Evolutionary conservation across 1,140 invertebrate genomes (phyloP).

Genomic region (Apocrypta bakeri): DNA sequence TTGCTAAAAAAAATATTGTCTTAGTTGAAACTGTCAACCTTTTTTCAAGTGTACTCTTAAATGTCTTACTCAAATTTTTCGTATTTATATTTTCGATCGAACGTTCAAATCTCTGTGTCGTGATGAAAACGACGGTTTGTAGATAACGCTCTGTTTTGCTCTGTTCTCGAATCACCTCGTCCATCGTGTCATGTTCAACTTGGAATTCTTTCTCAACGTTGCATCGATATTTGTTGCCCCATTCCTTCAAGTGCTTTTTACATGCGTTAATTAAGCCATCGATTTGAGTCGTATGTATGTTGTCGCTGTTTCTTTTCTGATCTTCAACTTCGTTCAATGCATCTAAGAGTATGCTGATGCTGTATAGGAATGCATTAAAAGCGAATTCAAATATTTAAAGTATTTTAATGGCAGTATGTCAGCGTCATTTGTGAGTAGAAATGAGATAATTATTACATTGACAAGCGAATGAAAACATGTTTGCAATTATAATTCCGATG

Average conservation of each 20-base stretch:
- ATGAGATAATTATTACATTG: too few species aligned
- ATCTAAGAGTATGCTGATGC: slow-evolving; percentile 63
- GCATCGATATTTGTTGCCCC: background rate
- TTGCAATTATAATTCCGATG: slow-evolving; percentile 7
- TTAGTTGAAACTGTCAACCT: background rate
- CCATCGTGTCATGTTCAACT: slow-evolving; percentile 15
- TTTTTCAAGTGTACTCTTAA: background rate
- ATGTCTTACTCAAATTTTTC: slow-evolving; percentile 58
- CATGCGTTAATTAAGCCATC: slow-evolving; percentile 59
- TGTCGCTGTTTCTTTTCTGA: slow-evolving; percentile 58
- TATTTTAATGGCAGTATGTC: too few species aligned
- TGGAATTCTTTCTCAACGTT: slow-evolving; percentile 49
- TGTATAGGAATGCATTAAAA: slow-evolving; percentile 28
- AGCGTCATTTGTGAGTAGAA: too few species aligned
- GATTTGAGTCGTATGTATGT: slow-evolving; percentile 59
- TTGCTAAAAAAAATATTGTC: slow-evolving; percentile 16
- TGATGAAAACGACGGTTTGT: slow-evolving; percentile 50
- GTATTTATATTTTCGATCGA: slow-evolving; percentile 50
- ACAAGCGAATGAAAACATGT: background rate
- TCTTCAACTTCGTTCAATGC: slow-evolving; percentile 58
- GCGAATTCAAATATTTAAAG: too few species aligned
- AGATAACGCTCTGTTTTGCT: slow-evolving; percentile 56
- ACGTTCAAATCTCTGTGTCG: slow-evolving; percentile 54
- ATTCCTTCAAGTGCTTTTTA: slow-evolving; percentile 44
- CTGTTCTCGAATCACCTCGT: slow-evolving; percentile 42